Base-by-base conservation (phyloP, 2,888 invertebrate species). In the Athrips mouffetella region DNA sequence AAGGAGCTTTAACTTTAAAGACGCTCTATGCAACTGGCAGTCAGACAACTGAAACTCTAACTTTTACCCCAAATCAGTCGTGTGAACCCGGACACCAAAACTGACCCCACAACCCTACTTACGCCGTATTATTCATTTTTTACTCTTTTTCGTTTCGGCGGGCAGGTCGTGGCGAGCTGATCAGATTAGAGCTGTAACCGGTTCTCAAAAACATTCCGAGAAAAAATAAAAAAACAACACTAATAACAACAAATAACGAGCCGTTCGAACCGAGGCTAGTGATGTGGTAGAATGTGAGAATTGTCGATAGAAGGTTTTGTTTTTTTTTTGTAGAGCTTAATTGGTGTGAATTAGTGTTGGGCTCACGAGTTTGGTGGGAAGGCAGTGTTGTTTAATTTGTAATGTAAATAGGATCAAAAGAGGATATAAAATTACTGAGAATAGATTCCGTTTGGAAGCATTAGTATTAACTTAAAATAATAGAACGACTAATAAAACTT, bases 181-280 rank as follows among this genome's bases (percentile, higher is more conserved):
- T 87, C 87, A 85, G 87, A 87, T 88, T 86, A 86, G 81, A 70
- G 62, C 63, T 56, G 57, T 61, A 72, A 87, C 87, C 86, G 82
- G 87, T 86, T 84, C 70, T 75, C 80, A 68, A 82, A 84, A 82
- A 80, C 80, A 76, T 78, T 77, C 79, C 77, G 72, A 65, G 70
- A 76, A 77, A 76, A 75, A 65, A 65, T 66, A 66, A 78, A 76
- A 82, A 79, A 80, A 76, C 70, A 70, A 80, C 76, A 77, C 82
- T 86, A 87, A 86, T 87, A 87, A 87, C 84, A 88, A 88, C 87
- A 88, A 88, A 87, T 88, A 88, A 88, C 86, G 82, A 88, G 84
- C 75, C 76, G 71, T 67, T 63, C 70, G 67, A 18, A 53, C 59
- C 64, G 66, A 58, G 62, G 54, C 50, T 73, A 71, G 72, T 62